Base-by-base conservation (phyloP, 2,888 invertebrate species). In the Drosophila melanosoma region DNA sequence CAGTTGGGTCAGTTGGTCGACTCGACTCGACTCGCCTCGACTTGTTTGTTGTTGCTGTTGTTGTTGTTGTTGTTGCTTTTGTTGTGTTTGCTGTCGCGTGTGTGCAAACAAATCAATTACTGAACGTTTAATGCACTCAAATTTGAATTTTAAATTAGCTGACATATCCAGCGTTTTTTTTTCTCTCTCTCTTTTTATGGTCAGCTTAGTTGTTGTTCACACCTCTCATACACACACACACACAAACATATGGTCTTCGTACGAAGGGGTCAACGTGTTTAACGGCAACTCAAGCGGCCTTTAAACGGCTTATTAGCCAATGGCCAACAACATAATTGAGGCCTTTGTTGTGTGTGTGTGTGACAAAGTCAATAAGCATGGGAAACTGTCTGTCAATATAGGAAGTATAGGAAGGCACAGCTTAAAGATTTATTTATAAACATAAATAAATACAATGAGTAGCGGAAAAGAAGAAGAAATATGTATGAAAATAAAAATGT, bases 31-130 rank as follows among this genome's bases (percentile, higher is more conserved):
- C 26, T 29, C 51, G 23, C 38, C 26, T 29, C 36, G 23, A 36
- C 20, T 15, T 15, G 29, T 35, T 33, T 57, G 49, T 60, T 58
- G 66, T 54, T 45, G 57, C 57, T 69, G 26, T 56, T n/a, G 23
- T 33, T 57, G 49, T 60, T 58, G 66, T 54, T 45, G 57, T 59
- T 69, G 26, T 56, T n/a, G 23, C 3, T n/a, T 1, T n/a, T 38
- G 36, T 12, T 51, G 26, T 51, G 26, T 11, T 49, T 58, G 15
- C 63, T 76, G 83, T 83, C 72, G 89, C 87, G 83, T 90, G 89
- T 79, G 74, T 76, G 77, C 74, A 87, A 90, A 88, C 90, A 89
- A 88, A 82, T 90, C 90, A 88, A 88, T 89, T 90, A 90, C 83
- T 62, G 70, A 63, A 64, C 78, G 83, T 77, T 80, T 83, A 89